Base-by-base conservation (phyloP, 2,888 invertebrate genomes). In the Resseliella maxima region DNA sequence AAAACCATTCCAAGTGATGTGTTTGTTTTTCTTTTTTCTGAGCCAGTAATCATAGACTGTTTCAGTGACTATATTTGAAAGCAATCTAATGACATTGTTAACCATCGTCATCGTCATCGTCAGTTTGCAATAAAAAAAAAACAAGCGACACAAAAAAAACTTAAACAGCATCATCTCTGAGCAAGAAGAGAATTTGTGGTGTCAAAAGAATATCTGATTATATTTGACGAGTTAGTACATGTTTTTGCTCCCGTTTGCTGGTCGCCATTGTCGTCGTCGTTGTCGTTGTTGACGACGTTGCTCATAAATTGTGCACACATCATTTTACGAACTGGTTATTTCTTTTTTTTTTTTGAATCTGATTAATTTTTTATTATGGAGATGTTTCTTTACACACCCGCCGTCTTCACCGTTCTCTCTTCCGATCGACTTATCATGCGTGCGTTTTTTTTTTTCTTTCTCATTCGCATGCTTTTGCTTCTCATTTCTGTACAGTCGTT, bases 201-300 rank as follows among this genome's bases (percentile, higher is more conserved):
- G 72, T 72, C 72, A n/a, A 31, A 31, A 59, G 12, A 72, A 59
- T 59, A 59, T 59, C 59, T 59, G 59, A 59, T 59, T 72, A 72
- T 72, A 72, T 72, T 72, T 72, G 72, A 72, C 31, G 72, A 72
- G 72, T 31, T 35, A 18, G 8, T 72, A 24, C 18, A 3, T 50
- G 5, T 21, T 5, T 27, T 24, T 59, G 59, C 12, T 24, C 59
- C 59, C 59, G 46, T 50, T 50, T 50, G 18, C 8, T 18, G 5
- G 41, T 12, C 41, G 5, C 41, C 41, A 12, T 41, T 41, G 12
- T 41, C 41, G 12, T 41, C 41, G 41, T 41, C 41, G 41, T 5
- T 41, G 41, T 41, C 12, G 41, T 50, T 50, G 46, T 6, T 18
- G 18, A 15, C 18, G 59, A 24, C 59, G 12, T 24, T 24, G 27